Percentiles rank a stretch among this genome's conserved stretches.
Evolutionary conservation across 2,113 vertebrate genomes (phyloP).

Genomic region (Trogon melanurus): DNA sequence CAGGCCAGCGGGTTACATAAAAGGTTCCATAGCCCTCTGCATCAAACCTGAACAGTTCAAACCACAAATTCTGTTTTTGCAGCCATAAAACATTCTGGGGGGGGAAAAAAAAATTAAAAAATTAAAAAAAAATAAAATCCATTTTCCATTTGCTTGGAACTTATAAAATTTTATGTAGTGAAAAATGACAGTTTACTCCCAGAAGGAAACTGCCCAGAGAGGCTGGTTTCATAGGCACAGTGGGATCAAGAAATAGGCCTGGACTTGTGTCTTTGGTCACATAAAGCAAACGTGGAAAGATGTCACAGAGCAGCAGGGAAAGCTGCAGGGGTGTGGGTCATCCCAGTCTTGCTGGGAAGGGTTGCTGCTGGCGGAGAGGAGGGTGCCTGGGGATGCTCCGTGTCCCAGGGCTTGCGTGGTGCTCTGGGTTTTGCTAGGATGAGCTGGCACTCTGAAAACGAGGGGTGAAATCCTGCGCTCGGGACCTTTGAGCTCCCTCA

Average conservation of each 20-base stretch:
- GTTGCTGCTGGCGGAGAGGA: not conserved
- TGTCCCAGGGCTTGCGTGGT: fast-evolving
- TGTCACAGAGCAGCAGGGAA: not conserved
- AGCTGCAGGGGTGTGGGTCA: not conserved
- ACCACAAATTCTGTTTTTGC: conserved; percentile 90
- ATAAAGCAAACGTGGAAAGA: not conserved
- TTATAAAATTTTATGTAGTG: conserved; percentile 92
- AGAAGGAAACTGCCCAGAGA: conserved; percentile 76
- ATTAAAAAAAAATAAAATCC: conserved; percentile 65
- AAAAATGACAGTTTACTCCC: conserved; percentile 86
- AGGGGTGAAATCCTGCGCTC: not conserved
- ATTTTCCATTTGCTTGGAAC: conserved; percentile 92
- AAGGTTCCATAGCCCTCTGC: conserved; percentile 91
- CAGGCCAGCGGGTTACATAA: conserved; percentile 94
- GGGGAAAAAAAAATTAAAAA: not conserved
- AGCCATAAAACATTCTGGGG: conserved; percentile 87
- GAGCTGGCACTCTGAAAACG: not conserved
- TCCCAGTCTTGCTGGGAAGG: not conserved
- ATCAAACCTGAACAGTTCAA: conserved; percentile 87
- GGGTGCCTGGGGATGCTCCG: fast-evolving
- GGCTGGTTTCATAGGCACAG: not conserved
- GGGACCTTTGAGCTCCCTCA: not conserved
- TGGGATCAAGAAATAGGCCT: not conserved
- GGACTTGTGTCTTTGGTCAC: not conserved
- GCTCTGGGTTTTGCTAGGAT: not conserved